Conservation (phyloP, 2,113 vertebrate genomes). For the Albula glossodonta region DNA sequence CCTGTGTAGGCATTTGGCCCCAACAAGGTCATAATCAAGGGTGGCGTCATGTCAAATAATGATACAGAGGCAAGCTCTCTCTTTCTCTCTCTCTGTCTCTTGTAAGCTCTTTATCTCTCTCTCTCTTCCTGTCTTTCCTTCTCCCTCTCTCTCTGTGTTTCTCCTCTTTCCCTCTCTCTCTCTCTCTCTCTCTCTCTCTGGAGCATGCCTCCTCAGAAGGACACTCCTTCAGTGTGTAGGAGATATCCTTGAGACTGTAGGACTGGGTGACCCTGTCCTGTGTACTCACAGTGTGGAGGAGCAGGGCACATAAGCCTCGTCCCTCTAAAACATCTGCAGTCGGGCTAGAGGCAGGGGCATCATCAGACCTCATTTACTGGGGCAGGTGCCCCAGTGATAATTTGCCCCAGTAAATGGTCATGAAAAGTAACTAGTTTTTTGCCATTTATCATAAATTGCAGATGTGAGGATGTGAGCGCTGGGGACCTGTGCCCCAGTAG, state of each 20-base stretch:
- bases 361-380: too few species aligned
- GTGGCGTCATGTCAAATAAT: too few species aligned
- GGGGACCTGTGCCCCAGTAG: too few species aligned
- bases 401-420: too few species aligned
- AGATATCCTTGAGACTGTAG: background rate
- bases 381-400: too few species aligned
- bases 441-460: too few species aligned
- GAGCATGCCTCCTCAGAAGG: background rate
- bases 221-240: background rate
- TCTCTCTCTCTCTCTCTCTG: background rate
- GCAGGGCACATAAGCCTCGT: background rate
- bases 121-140: background rate
- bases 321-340: background rate
- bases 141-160: background rate
- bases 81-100: conserved; percentile 18
- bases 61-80: background rate
- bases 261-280: conserved; percentile 3
- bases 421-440: too few species aligned
- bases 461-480: too few species aligned
- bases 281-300: background rate
- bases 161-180: background rate
- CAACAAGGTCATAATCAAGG: too few species aligned
- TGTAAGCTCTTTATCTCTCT: too few species aligned
- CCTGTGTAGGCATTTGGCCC: too few species aligned
- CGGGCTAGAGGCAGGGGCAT: background rate